phyloP scores from a whole-genome alignment of 2,888 invertebrate genomes.

The Drosophila niveifrons region DNA sequence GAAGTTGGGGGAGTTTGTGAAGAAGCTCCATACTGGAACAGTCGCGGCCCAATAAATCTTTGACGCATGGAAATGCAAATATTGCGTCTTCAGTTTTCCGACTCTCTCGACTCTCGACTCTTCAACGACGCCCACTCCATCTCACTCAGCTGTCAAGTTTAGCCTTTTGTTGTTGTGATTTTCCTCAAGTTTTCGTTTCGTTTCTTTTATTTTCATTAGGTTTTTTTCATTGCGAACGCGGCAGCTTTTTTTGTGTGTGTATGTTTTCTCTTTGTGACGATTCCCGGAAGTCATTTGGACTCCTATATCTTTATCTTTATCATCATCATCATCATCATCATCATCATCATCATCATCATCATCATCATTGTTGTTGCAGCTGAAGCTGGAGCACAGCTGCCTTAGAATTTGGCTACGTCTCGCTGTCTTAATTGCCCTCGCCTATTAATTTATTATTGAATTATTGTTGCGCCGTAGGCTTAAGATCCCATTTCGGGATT shows the following conservation, averaged over 20 bases:
- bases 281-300: constrained; percentile 74
- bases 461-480: constrained; percentile 40
- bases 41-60: constrained; percentile 69
- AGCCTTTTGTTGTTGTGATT: constrained; percentile 43
- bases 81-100: constrained; percentile 57
- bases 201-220: constrained; percentile 38
- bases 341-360: constrained; percentile 23
- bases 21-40: constrained; percentile 43
- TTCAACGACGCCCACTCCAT: constrained; percentile 1
- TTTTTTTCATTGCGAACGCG: constrained; percentile 29
- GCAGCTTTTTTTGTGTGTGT: constrained; percentile 14
- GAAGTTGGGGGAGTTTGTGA: constrained; percentile 16
- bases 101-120: background rate
- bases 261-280: constrained; percentile 45
- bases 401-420: constrained; percentile 35
- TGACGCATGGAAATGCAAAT: constrained; percentile 70
- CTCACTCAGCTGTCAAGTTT: constrained; percentile 44
- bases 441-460: constrained; percentile 73
- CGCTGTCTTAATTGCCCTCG: constrained; percentile 57
- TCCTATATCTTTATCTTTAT: constrained; percentile 31
- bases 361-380: constrained; percentile 29
- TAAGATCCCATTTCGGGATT: constrained; percentile 44
- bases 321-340: constrained; percentile 15
- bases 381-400: constrained; percentile 56
- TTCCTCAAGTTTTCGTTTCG: constrained; percentile 43